These are phyloP conservation scores for Yponomeuta plumbellus DNA, from an alignment of 2,888 invertebrate species.

Conservation along the genomic window DNA sequence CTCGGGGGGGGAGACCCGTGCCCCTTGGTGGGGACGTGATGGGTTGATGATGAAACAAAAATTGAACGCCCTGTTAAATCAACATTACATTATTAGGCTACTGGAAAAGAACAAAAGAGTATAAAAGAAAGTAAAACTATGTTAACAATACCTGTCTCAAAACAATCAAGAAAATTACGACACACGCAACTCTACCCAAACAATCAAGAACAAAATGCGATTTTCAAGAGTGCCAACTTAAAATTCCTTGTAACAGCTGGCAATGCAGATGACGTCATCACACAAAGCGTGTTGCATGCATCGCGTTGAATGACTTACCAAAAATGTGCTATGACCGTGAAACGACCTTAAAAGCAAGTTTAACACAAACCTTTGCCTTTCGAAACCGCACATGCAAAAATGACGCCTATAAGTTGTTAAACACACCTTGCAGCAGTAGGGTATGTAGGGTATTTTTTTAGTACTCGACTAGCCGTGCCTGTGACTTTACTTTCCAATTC, in stretches of 20 bases:
- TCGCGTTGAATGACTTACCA: slow-evolving; percentile 7
- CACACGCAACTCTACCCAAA: too few species aligned
- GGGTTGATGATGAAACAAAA: too few species aligned
- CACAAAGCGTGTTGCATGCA: neutral
- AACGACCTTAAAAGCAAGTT: neutral
- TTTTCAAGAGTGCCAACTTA: neutral
- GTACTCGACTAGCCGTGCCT: too few species aligned
- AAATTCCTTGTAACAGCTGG: neutral
- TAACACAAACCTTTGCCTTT: neutral
- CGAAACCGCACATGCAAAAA: neutral
- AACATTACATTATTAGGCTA: too few species aligned
- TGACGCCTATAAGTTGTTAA: neutral
- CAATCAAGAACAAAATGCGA: neutral
- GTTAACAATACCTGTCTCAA: too few species aligned
- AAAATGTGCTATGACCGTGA: slow-evolving; percentile 11
- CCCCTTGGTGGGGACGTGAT: too few species aligned
- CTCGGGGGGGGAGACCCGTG: too few species aligned
- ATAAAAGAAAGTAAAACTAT: too few species aligned
- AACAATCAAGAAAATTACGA: too few species aligned
- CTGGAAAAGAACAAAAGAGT: too few species aligned
- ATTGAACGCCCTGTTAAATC: too few species aligned
- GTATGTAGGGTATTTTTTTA: neutral
- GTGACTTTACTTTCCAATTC: too few species aligned
- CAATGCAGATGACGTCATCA: neutral
- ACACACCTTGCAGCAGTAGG: neutral